phyloP scores from a whole-genome alignment of 2,888 invertebrate species.

The Trichacis sp. region DNA sequence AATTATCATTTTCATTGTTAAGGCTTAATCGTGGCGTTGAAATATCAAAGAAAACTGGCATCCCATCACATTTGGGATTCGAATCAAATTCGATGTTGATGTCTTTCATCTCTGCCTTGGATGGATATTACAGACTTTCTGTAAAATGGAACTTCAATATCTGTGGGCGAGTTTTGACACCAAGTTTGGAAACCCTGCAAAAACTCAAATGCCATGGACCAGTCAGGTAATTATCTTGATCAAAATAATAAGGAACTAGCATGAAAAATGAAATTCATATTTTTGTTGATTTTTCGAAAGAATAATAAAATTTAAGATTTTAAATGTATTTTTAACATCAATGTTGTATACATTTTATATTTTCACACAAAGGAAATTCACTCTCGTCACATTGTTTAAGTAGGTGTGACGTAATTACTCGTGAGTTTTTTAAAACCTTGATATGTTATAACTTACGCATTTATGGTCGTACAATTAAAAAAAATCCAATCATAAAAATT shows the following conservation, averaged over 20 bases:
- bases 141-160: conserved; percentile 93
- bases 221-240: conserved; percentile 76
- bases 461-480: too few relatives aligned
- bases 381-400: too few relatives aligned
- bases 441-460: too few relatives aligned
- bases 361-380: too few relatives aligned
- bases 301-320: too few relatives aligned
- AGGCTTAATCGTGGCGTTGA: conserved; percentile 79
- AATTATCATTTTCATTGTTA: conserved; percentile 10
- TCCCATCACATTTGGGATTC: conserved; percentile 81
- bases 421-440: too few relatives aligned
- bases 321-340: too few relatives aligned
- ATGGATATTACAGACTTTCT: conserved; percentile 86
- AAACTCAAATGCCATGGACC: conserved; percentile 89
- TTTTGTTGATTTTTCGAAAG: too few relatives aligned
- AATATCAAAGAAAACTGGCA: conserved; percentile 82
- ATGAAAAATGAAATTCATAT: too few relatives aligned
- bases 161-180: conserved; percentile 85
- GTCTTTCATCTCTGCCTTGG: conserved; percentile 84
- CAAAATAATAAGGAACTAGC: conserved; percentile 12
- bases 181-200: conserved; percentile 80
- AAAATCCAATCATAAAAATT: too few relatives aligned
- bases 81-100: conserved; percentile 76
- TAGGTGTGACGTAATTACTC: too few relatives aligned
- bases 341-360: too few relatives aligned